Evolutionary conservation across 1,140 invertebrate species (phyloP).

Genomic region (Pogonus chalceus): DNA sequence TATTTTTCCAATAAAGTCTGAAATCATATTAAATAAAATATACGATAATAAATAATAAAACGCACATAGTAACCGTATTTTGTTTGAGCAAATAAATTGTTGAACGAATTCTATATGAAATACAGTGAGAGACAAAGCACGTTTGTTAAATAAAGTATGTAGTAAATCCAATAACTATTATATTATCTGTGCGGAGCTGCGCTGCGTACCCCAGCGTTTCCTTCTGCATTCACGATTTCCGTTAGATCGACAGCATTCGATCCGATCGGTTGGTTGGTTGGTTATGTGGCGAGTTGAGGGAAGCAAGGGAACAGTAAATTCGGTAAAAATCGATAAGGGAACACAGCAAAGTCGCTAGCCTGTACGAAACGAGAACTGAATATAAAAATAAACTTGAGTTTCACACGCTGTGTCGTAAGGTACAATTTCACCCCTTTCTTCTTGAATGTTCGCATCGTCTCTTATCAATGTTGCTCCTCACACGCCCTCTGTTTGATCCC

Average conservation of each 20-base stretch:
- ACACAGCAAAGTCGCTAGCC: background rate
- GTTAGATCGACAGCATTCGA: background rate
- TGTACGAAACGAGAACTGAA: background rate
- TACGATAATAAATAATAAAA: too few relatives aligned
- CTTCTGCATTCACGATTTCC: background rate
- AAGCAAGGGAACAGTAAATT: background rate
- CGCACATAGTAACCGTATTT: too few relatives aligned
- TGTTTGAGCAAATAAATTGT: too few relatives aligned
- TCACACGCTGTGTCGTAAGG: background rate
- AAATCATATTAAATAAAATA: too few relatives aligned
- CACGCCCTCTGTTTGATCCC: background rate
- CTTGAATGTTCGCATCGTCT: background rate
- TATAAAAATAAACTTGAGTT: background rate
- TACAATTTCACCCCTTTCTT: background rate
- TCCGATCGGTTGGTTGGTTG: background rate
- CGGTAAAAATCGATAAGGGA: background rate
- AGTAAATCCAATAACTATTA: background rate
- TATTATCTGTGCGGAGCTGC: background rate
- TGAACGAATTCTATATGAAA: background rate
- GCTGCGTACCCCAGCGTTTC: too few relatives aligned
- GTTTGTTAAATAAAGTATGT: background rate
- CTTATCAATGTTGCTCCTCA: too few relatives aligned
- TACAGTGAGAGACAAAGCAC: background rate
- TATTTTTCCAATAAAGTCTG: too few relatives aligned
- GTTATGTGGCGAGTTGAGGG: background rate